phyloP scores from a whole-genome alignment of 2,888 invertebrate genomes.

The Cephonodes hylas region DNA sequence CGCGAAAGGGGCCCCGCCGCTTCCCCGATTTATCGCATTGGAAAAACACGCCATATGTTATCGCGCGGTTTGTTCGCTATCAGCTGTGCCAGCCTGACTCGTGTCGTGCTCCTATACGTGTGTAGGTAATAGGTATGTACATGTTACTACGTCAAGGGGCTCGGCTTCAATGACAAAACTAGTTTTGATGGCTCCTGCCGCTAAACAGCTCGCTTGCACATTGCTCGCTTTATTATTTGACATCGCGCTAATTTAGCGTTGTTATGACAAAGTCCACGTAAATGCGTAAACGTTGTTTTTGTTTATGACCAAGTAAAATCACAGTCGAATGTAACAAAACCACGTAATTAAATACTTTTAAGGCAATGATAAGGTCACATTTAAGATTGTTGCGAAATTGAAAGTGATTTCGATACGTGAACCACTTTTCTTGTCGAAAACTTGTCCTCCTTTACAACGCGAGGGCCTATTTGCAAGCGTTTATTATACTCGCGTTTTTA shows the following conservation, averaged over 20 bases:
- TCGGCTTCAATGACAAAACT: slow-evolving; percentile 32
- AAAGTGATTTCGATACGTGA: slow-evolving; percentile 45
- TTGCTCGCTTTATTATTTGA: not conserved
- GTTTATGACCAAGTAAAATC: slow-evolving; percentile 13
- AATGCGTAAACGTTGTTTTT: slow-evolving; percentile 1
- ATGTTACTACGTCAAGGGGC: slow-evolving; percentile 25
- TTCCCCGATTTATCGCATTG: slow-evolving; percentile 67
- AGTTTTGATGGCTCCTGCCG: slow-evolving; percentile 24
- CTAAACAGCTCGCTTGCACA: slow-evolving; percentile 6
- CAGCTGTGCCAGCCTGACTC: slow-evolving; percentile 45
- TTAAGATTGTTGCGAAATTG: slow-evolving; percentile 37
- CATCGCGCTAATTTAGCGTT: not conserved
- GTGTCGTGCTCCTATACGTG: slow-evolving; percentile 22
- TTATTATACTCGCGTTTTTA: not conserved
- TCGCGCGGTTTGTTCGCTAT: slow-evolving; percentile 67
- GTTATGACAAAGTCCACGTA: not conserved
- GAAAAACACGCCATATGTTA: slow-evolving; percentile 73
- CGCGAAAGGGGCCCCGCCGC: slow-evolving; percentile 42
- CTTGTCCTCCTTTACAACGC: slow-evolving; percentile 32
- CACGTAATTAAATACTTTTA: slow-evolving; percentile 3
- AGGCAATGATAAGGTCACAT: slow-evolving; percentile 4
- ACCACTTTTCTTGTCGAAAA: slow-evolving; percentile 48
- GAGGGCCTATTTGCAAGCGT: slow-evolving; percentile 2
- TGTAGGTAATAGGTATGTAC: not conserved
- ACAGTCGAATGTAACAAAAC: not conserved